A percentile compares a stretch with the other conserved stretches of the same genome.
Evolutionary conservation across 2,888 invertebrate species (phyloP).

Genomic region (Eurois occulta): DNA sequence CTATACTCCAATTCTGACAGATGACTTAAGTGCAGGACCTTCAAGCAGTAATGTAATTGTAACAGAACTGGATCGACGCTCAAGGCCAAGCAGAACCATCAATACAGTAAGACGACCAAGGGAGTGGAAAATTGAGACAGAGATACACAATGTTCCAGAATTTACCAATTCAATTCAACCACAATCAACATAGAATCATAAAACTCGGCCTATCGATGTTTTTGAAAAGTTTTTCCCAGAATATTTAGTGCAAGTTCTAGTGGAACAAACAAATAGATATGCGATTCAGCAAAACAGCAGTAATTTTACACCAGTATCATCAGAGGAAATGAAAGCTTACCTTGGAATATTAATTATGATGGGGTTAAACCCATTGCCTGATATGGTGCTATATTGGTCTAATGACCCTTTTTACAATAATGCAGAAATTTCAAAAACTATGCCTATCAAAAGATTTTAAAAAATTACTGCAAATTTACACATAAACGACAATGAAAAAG

Average conservation of each 20-base stretch:
- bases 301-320: constrained; percentile 35
- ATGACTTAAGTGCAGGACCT: no score
- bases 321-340: constrained; percentile 53
- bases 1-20: no score
- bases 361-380: constrained; percentile 44
- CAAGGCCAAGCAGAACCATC: no score
- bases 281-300: constrained; percentile 40
- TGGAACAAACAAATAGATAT: constrained; percentile 62
- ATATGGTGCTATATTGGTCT: constrained; percentile 64
- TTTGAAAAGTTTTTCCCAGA: constrained; percentile 59
- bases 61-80: no score
- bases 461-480: constrained; percentile 67
- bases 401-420: constrained; percentile 65
- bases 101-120: constrained; percentile 40
- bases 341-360: constrained; percentile 63
- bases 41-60: no score
- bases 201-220: constrained; percentile 55
- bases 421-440: constrained; percentile 55
- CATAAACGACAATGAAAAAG: constrained; percentile 58
- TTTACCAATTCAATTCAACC: constrained; percentile 29
- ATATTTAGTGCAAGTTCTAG: constrained; percentile 52
- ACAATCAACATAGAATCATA: constrained; percentile 53
- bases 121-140: constrained; percentile 53
- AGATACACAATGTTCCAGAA: constrained; percentile 11
- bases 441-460: constrained; percentile 63